Percentiles rank a stretch among this genome's conserved stretches.
Conservation (phyloP, 64 coral and sea anemone genomes). For the Trachythela sp. region DNA sequence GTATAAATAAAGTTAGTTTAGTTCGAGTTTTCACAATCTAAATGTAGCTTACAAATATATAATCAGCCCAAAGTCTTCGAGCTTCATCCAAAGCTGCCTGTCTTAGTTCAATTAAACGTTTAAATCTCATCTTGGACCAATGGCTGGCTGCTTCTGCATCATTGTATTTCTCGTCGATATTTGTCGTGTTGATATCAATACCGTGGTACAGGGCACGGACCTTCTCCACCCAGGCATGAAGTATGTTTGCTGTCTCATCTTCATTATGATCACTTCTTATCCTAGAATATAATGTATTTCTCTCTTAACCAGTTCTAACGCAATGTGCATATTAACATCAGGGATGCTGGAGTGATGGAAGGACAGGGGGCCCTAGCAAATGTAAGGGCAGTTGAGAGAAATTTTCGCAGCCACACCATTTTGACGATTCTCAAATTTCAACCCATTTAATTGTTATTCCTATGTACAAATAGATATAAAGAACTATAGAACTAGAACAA, state of each 20-base stretch:
- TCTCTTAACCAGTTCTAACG: too few relatives aligned
- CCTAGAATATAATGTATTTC: conserved; percentile 32
- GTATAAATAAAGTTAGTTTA: too few relatives aligned
- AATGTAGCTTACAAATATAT: conserved; percentile 78
- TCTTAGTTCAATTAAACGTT: conserved; percentile 52
- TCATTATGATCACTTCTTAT: conserved; percentile 89
- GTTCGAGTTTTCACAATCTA: too few relatives aligned
- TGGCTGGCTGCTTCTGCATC: conserved; percentile 44
- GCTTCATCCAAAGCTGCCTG: conserved; percentile 85
- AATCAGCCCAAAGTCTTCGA: conserved; percentile 84
- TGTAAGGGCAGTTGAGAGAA: too few relatives aligned
- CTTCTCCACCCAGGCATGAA: conserved; percentile 69
- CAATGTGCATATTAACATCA: too few relatives aligned
- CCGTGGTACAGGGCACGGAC: conserved; percentile 74
- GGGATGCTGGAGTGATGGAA: too few relatives aligned
- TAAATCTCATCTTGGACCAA: conserved; percentile 68
- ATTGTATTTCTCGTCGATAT: conserved; percentile 49
- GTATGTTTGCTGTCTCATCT: conserved; percentile 66
- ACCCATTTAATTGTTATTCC: too few relatives aligned
- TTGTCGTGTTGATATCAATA: conserved; percentile 68
- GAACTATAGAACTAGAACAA: too few relatives aligned
- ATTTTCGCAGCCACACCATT: too few relatives aligned
- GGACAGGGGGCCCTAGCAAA: too few relatives aligned
- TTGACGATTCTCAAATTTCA: too few relatives aligned
- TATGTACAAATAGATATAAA: too few relatives aligned